phyloP scores from a whole-genome alignment of 2,113 vertebrate species.

The Tretioscincus oriximinensis region DNA sequence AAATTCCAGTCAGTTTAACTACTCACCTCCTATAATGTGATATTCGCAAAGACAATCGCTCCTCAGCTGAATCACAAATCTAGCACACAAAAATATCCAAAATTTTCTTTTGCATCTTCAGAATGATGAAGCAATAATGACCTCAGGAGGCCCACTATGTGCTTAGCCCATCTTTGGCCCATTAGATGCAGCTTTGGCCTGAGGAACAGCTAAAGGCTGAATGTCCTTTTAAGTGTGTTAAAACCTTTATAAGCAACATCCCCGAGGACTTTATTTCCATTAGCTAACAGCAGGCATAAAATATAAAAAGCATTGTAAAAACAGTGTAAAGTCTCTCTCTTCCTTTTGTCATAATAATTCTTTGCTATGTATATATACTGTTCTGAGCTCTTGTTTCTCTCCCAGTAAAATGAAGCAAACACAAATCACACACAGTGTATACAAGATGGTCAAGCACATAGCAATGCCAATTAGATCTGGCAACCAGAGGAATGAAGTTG shows the following conservation, averaged over 20 bases:
- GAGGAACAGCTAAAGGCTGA: conserved; percentile 66
- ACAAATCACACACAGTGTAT: conserved; percentile 29
- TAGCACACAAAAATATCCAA: conserved; percentile 45
- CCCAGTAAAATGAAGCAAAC: conserved; percentile 47
- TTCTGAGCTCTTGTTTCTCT: conserved; percentile 62
- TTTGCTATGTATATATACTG: conserved; percentile 53
- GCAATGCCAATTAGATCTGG: conserved; percentile 32
- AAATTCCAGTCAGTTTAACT: conserved; percentile 24
- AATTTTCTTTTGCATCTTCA: conserved; percentile 57
- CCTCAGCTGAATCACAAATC: conserved; percentile 29
- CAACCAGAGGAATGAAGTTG: conserved; percentile 14
- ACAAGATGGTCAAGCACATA: conserved; percentile 24
- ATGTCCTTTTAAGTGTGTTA: conserved; percentile 69
- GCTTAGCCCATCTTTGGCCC: conserved; percentile 65
- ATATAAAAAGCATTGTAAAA: conserved; percentile 71
- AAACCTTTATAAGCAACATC: conserved; percentile 71
- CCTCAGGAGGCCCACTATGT: conserved; percentile 61
- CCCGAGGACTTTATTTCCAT: conserved; percentile 71
- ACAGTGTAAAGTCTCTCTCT: conserved; percentile 53
- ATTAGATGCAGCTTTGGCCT: conserved; percentile 71
- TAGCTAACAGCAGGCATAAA: conserved; percentile 69
- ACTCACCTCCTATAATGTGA: not conserved
- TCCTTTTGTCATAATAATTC: conserved; percentile 43
- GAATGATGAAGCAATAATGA: conserved; percentile 67
- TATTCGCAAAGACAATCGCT: not conserved